A percentile compares a stretch with the other conserved stretches of the same genome.
Evolutionary conservation across 2,888 invertebrate species (phyloP).

Genomic region (Trichogramma dendrolimi): DNA sequence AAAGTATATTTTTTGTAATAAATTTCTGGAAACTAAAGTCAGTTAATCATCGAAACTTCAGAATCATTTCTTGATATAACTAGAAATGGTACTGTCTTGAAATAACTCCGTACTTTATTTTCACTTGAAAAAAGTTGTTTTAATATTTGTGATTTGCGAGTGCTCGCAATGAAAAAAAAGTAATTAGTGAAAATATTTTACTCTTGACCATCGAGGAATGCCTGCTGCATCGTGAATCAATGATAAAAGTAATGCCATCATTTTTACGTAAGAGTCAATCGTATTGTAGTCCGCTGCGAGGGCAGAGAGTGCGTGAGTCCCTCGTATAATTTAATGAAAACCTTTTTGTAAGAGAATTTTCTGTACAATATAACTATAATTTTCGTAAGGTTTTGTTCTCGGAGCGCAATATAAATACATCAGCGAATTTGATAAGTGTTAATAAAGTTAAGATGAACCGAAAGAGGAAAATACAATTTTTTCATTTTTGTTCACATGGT

Average conservation of each 20-base stretch:
- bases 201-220: conserved; percentile 24
- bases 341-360: conserved; percentile 45
- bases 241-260: conserved; percentile 13
- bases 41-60: no score
- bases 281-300: conserved; percentile 20
- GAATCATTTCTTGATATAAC: no score
- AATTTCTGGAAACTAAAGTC: no score
- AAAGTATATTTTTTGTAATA: no score
- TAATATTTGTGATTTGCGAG: no score
- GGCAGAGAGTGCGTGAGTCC: conserved; percentile 37
- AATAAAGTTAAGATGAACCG: conserved; percentile 21
- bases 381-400: conserved; percentile 31
- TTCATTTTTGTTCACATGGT: conserved; percentile 23
- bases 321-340: conserved; percentile 35
- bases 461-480: conserved; percentile 20
- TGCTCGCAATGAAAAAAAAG: conserved; percentile 1
- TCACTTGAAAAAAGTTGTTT: no score
- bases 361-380: conserved; percentile 51
- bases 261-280: conserved; percentile 25
- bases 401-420: conserved; percentile 40
- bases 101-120: no score
- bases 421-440: conserved; percentile 23
- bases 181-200: conserved; percentile 21
- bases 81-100: no score
- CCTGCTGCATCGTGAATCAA: conserved; percentile 18